These are phyloP conservation scores for Lithobates pipiens DNA, from an alignment of 2,797 vertebrate species.

Conservation along the genomic window DNA sequence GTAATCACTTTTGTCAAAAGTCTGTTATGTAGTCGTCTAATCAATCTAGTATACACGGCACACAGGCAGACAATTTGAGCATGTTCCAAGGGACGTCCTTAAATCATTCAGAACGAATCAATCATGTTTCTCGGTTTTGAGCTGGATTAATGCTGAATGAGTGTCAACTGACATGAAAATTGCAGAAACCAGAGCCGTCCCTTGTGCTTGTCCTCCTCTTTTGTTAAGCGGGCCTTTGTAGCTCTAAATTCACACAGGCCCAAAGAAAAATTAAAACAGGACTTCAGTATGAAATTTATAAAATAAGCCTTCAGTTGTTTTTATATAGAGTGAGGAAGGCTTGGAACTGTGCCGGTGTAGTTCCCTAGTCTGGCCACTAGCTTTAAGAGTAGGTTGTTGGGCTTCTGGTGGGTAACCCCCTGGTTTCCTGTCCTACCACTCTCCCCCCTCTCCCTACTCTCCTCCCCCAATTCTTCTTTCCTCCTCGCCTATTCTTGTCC, in stretches of 20 bases:
- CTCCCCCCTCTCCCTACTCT: too few species aligned
- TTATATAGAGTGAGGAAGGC: too few species aligned
- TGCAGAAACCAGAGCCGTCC: neutral
- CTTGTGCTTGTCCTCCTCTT: neutral
- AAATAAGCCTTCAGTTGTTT: too few species aligned
- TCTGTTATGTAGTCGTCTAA: slow-evolving; percentile 13
- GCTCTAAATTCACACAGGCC: neutral
- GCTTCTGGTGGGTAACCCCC: too few species aligned
- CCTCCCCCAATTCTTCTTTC: too few species aligned
- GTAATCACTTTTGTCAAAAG: slow-evolving; percentile 43
- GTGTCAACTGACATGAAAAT: slow-evolving; percentile 30
- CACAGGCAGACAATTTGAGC: slow-evolving; percentile 37
- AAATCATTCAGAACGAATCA: slow-evolving; percentile 45
- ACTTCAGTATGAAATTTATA: too few species aligned
- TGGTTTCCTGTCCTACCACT: too few species aligned
- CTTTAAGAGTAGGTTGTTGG: too few species aligned
- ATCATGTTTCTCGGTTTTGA: slow-evolving; percentile 14
- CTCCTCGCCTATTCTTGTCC: too few species aligned
- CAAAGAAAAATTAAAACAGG: too few species aligned
- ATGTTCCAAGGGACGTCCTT: slow-evolving; percentile 44
- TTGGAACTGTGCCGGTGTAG: too few species aligned
- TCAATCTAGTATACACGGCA: slow-evolving; percentile 30
- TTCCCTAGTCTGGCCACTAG: too few species aligned
- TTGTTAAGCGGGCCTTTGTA: neutral
- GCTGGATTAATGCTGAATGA: neutral